These are phyloP conservation scores for Gallinago nigripennis DNA, from an alignment of 2,797 vertebrate species.

Conservation along the genomic window DNA sequence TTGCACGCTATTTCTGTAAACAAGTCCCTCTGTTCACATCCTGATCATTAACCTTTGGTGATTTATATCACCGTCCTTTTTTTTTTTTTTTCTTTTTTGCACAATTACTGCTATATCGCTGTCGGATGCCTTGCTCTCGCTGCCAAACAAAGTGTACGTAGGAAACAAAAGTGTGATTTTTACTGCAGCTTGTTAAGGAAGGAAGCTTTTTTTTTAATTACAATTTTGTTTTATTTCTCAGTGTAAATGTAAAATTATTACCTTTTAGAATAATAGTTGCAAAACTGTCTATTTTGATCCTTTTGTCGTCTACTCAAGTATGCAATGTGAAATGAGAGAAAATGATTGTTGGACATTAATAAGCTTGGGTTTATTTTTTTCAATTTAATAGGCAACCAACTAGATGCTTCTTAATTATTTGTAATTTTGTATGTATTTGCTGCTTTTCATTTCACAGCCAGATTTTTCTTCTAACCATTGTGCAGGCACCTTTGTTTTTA, in stretches of 20 bases:
- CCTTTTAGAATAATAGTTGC: neutral
- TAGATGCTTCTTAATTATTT: neutral
- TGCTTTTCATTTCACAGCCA: neutral
- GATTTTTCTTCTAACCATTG: neutral
- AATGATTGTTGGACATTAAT: neutral
- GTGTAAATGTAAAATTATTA: neutral
- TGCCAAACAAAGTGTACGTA: constrained; percentile 16
- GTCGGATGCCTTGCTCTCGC: neutral
- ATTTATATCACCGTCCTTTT: constrained; percentile 71
- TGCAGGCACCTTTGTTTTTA: neutral
- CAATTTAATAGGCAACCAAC: neutral
- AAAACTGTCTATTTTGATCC: neutral
- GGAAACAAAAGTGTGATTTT: constrained; percentile 42
- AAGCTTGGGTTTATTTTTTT: neutral
- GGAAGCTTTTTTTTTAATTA: neutral
- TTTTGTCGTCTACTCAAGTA: neutral
- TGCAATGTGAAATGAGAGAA: neutral
- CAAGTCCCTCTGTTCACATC: constrained; percentile 78
- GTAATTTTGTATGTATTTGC: neutral
- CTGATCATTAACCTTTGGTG: constrained; percentile 81
- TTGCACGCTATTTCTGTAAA: constrained; percentile 79
- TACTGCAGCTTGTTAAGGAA: constrained; percentile 34
- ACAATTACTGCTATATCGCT: constrained; percentile 63
- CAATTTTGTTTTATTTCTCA: constrained; percentile 11
- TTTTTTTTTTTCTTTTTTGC: constrained; percentile 56